Percentiles rank a stretch among this genome's conserved stretches.
Evolutionary conservation across 2,113 vertebrate species (phyloP).

Genomic region (Chloroceryle aenea): DNA sequence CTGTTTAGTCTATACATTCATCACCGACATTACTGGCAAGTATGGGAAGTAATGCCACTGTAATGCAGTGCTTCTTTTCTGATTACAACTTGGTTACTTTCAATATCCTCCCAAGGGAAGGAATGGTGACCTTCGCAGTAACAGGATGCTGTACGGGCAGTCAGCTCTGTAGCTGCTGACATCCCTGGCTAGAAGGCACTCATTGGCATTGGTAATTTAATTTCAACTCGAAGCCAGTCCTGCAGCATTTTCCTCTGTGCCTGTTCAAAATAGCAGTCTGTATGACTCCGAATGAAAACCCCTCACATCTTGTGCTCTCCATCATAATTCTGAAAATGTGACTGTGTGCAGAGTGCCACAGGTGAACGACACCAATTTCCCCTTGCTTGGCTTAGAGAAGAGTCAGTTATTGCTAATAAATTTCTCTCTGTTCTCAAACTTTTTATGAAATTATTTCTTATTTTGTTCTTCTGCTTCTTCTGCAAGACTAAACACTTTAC

Average conservation of each 20-base stretch:
- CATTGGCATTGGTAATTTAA: not conserved
- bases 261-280: not conserved
- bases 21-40: not conserved
- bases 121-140: not conserved
- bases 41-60: not conserved
- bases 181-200: not conserved
- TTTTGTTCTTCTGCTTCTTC: not conserved
- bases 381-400: not conserved
- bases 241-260: not conserved
- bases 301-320: not conserved
- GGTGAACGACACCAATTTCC: not conserved
- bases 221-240: not conserved
- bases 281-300: not conserved
- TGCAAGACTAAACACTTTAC: not conserved
- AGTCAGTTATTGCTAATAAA: not conserved
- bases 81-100: not conserved
- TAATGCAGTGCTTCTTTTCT: not conserved
- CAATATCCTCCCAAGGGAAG: not conserved
- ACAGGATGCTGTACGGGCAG: not conserved
- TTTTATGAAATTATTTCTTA: not conserved
- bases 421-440: not conserved
- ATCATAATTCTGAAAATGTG: not conserved
- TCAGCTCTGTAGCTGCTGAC: not conserved
- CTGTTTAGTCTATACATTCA: not conserved
- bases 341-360: not conserved